phyloP scores from a whole-genome alignment of 2,113 vertebrate species.

The human (Homo sapiens) region DNA sequence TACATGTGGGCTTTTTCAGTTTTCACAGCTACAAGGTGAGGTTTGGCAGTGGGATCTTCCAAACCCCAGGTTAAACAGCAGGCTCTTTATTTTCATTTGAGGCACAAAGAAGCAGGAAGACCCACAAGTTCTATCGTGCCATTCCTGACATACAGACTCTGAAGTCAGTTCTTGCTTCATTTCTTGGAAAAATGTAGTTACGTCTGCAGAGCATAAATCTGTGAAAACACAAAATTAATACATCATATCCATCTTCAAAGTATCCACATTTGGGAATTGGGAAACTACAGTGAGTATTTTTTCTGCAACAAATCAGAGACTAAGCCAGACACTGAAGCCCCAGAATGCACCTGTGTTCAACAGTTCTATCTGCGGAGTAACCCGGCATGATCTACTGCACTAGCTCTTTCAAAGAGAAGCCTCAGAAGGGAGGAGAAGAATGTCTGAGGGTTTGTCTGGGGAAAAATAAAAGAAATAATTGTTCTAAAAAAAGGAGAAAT shows the following conservation, averaged over 20 bases:
- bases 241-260: constrained; percentile 63
- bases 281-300: constrained; percentile 63
- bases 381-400: constrained; percentile 39
- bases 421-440: constrained; percentile 61
- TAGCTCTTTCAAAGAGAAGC: background rate
- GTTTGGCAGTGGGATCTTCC: background rate
- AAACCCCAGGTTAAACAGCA: background rate
- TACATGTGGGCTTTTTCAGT: background rate
- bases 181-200: constrained; percentile 63
- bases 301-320: constrained; percentile 72
- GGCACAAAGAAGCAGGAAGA: background rate
- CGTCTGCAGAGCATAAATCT: constrained; percentile 61
- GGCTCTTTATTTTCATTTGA: background rate
- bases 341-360: constrained; percentile 49
- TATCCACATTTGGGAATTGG: constrained; percentile 60
- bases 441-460: constrained; percentile 63
- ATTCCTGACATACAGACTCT: background rate
- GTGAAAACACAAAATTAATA: constrained; percentile 75
- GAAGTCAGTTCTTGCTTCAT: constrained; percentile 35
- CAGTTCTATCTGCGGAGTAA: constrained; percentile 36
- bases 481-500: constrained; percentile 74
- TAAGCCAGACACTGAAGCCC: background rate
- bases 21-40: background rate
- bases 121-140: background rate
- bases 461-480: constrained; percentile 77